A percentile compares a stretch with the other conserved stretches of the same genome.
Conservation (phyloP, 2,113 vertebrate genomes). For the Phalacrocorax carbo region DNA sequence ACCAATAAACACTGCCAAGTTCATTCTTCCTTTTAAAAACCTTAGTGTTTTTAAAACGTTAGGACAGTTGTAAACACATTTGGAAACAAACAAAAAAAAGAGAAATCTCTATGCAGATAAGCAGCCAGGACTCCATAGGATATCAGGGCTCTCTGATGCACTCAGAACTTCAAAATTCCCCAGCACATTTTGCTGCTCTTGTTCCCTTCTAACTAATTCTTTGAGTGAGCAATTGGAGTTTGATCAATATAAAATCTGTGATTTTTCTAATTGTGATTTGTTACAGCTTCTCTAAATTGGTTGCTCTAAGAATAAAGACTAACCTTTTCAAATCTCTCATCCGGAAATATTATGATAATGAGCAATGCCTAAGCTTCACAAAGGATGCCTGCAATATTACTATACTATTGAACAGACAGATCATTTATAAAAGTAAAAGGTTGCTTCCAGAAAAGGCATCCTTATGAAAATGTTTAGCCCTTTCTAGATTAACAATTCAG, state of each 20-base stretch:
- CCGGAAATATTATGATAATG: conserved; percentile 51
- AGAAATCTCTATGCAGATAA: background rate
- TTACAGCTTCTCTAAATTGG: background rate
- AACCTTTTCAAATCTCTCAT: conserved; percentile 44
- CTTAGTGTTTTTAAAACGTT: background rate
- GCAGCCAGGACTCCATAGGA: background rate
- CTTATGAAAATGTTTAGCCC: conserved; percentile 37
- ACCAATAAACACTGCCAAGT: background rate
- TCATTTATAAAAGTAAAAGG: conserved; percentile 47
- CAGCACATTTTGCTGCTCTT: background rate
- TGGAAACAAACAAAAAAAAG: background rate
- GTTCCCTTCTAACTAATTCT: conserved; percentile 5
- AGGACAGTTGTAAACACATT: background rate
- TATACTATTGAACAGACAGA: conserved; percentile 34
- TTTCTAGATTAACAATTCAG: conserved; percentile 46
- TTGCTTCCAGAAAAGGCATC: conserved; percentile 51
- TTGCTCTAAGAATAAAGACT: conserved; percentile 27
- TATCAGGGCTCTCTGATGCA: background rate
- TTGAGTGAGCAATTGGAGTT: background rate
- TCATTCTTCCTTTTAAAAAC: background rate
- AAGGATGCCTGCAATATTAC: conserved; percentile 31
- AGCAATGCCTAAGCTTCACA: conserved; percentile 32
- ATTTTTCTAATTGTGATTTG: conserved; percentile 33
- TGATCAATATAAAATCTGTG: conserved; percentile 25
- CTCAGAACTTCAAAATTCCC: background rate